phyloP scores from a whole-genome alignment of 2,797 vertebrate species.

The Chiloscyllium punctatum region DNA sequence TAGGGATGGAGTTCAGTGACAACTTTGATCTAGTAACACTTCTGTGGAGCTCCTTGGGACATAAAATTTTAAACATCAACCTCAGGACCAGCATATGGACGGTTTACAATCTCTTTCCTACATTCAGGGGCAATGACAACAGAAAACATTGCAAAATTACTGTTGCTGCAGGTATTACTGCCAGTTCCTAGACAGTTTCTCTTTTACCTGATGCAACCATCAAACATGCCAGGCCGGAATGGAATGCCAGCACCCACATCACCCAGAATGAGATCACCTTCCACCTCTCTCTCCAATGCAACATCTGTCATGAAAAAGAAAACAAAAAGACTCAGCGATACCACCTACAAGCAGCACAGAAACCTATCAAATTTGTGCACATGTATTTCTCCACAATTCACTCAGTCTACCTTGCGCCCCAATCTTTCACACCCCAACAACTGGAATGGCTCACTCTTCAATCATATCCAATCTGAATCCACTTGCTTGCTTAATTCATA shows the following conservation, averaged over 20 bases:
- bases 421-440: background rate
- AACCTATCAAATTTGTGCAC: background rate
- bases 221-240: constrained; percentile 81
- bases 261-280: constrained; percentile 80
- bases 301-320: constrained; percentile 64
- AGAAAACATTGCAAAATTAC: background rate
- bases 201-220: constrained; percentile 84
- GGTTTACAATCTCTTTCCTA: background rate
- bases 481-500: background rate
- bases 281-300: constrained; percentile 78
- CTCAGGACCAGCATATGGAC: background rate
- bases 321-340: background rate
- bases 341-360: background rate
- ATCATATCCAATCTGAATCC: background rate
- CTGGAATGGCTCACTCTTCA: background rate
- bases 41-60: background rate
- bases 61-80: background rate
- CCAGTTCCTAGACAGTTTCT: background rate
- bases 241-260: constrained; percentile 87
- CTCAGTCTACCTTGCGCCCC: background rate
- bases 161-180: background rate
- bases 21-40: background rate
- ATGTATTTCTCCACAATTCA: background rate
- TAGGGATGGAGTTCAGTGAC: background rate
- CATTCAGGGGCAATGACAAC: background rate